Evolutionary conservation across 2,113 vertebrate genomes (phyloP).

Genomic region (Talpa occidentalis): DNA sequence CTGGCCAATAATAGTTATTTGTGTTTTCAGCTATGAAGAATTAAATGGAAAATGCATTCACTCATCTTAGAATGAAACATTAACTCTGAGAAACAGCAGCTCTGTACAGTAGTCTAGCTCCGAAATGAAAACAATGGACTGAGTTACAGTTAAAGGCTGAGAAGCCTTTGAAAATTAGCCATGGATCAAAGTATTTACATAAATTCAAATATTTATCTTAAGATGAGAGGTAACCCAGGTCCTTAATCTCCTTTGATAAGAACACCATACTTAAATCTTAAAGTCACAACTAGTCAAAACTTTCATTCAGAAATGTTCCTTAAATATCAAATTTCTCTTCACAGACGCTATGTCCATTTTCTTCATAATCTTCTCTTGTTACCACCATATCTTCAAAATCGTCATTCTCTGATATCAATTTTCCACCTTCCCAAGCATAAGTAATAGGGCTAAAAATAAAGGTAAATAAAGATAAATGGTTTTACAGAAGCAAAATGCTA

Average conservation of each 20-base stretch:
- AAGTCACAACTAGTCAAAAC: neutral
- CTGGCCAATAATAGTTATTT: neutral
- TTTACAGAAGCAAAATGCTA: slow-evolving; percentile 1
- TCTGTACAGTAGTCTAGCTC: neutral
- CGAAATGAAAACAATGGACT: slow-evolving; percentile 6
- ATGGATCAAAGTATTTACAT: slow-evolving; percentile 56
- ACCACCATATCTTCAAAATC: slow-evolving; percentile 98
- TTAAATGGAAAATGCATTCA: slow-evolving; percentile 52
- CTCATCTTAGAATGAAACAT: slow-evolving; percentile 47
- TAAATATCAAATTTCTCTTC: slow-evolving; percentile 99
- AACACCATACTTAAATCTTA: slow-evolving; percentile 53
- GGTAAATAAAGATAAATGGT: slow-evolving; percentile 35
- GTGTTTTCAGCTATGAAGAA: slow-evolving; percentile 27
- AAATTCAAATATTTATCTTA: slow-evolving; percentile 56
- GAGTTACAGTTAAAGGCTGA: neutral
- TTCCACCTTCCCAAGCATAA: slow-evolving; percentile 97
- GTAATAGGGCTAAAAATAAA: slow-evolving; percentile 92
- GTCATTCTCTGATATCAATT: slow-evolving; percentile 94
- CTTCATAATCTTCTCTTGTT: slow-evolving; percentile 97
- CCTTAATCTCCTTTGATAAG: slow-evolving; percentile 70
- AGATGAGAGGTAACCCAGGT: slow-evolving; percentile 75
- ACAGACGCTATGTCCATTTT: slow-evolving; percentile 96
- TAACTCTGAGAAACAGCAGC: neutral
- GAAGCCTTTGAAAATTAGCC: slow-evolving; percentile 51
- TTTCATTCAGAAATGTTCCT: slow-evolving; percentile 72